Evolutionary conservation across 2,888 invertebrate genomes (phyloP).

Genomic region (Caenorhabditis sp.): DNA sequence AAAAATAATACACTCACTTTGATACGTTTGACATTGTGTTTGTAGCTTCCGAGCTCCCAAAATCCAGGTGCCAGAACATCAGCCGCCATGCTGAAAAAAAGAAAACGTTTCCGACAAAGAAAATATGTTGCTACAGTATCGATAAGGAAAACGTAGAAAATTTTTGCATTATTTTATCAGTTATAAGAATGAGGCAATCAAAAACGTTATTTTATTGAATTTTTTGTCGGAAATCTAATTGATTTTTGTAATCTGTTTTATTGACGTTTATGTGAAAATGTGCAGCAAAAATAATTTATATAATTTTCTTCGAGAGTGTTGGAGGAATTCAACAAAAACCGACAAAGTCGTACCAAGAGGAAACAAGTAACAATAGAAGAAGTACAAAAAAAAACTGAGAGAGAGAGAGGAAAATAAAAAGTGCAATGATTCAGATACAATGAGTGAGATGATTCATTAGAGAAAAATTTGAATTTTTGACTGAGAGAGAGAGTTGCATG

Average conservation of each 20-base stretch:
- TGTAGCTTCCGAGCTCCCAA: slow-evolving; percentile 64
- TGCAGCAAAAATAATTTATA: no score
- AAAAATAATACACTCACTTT: slow-evolving; percentile 38
- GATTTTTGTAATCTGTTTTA: not conserved
- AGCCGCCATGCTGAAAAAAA: slow-evolving; percentile 40
- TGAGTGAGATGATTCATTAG: not conserved
- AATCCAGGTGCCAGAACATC: slow-evolving; percentile 54
- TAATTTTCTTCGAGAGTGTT: no score
- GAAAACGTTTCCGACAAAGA: slow-evolving; percentile 1
- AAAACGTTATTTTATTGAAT: not conserved
- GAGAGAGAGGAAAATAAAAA: not conserved
- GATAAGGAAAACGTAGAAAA: not conserved
- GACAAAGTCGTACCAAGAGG: no score
- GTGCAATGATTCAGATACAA: not conserved
- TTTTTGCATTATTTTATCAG: not conserved
- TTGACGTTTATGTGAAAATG: no score
- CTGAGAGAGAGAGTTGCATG: not conserved
- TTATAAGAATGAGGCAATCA: not conserved
- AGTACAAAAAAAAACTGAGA: not conserved
- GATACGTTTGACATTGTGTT: slow-evolving; percentile 62
- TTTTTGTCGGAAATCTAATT: not conserved
- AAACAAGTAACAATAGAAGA: no score
- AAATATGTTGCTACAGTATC: not conserved
- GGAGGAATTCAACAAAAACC: not conserved
- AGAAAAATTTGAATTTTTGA: not conserved